A percentile compares a stretch with the other conserved stretches of the same genome.
Evolutionary conservation across 2,888 invertebrate species (phyloP).

Genomic region (Unio pictorum): DNA sequence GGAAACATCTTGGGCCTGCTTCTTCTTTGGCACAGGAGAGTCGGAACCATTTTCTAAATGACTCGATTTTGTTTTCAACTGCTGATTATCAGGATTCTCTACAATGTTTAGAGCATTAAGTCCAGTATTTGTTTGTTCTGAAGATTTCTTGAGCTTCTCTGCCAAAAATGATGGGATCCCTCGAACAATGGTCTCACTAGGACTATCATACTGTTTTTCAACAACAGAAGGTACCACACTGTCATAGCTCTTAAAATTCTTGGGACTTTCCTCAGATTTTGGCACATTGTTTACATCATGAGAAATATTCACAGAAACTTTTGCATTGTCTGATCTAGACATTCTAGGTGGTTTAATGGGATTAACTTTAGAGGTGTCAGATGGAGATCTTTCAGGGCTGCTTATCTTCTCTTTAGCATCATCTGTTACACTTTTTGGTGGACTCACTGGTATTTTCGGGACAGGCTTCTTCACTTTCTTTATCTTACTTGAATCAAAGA

Average conservation of each 20-base stretch:
- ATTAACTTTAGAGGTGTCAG: no score
- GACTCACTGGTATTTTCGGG: neutral
- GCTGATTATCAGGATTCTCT: conserved; percentile 18
- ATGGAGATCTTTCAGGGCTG: no score
- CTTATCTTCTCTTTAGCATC: no score
- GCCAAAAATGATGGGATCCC: conserved; percentile 53
- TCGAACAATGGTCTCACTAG: conserved; percentile 31
- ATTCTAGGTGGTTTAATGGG: no score
- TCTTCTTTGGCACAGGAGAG: conserved; percentile 36
- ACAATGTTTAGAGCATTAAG: conserved; percentile 7
- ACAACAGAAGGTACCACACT: neutral
- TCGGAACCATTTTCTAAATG: conserved; percentile 32
- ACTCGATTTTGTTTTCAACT: conserved; percentile 21
- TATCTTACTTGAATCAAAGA: conserved; percentile 44
- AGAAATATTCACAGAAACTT: no score
- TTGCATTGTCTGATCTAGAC: no score
- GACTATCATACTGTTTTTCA: conserved; percentile 1
- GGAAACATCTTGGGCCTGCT: conserved; percentile 26
- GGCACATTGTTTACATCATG: neutral
- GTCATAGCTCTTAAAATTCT: neutral
- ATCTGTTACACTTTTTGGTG: no score
- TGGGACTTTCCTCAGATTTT: conserved; percentile 1
- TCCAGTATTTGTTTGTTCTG: conserved; percentile 19
- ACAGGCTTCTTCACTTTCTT: conserved; percentile 17
- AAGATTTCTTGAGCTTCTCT: conserved; percentile 35